Percentiles rank a stretch among this genome's conserved stretches.
These are phyloP conservation scores for Sebastes minor DNA, from an alignment of 2,797 vertebrate species.

Conservation along the genomic window DNA sequence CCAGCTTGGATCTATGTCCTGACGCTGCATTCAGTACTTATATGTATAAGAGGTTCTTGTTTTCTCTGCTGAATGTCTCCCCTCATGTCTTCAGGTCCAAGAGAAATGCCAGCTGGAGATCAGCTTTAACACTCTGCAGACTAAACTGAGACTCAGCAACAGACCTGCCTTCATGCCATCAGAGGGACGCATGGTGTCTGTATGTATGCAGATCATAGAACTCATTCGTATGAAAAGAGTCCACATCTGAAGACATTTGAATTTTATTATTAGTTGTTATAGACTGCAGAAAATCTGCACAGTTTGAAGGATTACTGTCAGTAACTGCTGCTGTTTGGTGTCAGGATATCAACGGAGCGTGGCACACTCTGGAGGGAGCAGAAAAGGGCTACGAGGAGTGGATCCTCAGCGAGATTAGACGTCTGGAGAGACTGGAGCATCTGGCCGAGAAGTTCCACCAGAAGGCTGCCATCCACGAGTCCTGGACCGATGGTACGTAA, in stretches of 20 bases:
- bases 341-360: conserved; percentile 91
- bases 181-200: conserved; percentile 93
- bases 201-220: conserved; percentile 60
- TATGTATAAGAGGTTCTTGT: neutral
- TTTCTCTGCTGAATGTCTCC: neutral
- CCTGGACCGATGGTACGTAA: conserved; percentile 89
- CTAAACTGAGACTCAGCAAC: conserved; percentile 94
- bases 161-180: conserved; percentile 97
- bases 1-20: neutral
- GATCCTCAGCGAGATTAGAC: conserved; percentile 92
- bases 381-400: conserved; percentile 97
- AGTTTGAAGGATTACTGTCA: neutral
- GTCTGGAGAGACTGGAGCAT: conserved; percentile 93
- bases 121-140: conserved; percentile 98
- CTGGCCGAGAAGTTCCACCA: conserved; percentile 95
- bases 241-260: neutral
- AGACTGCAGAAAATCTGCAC: neutral
- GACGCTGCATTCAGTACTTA: neutral
- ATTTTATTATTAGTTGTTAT: neutral
- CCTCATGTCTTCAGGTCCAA: conserved; percentile 78
- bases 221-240: neutral
- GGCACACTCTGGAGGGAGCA: conserved; percentile 92
- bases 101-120: conserved; percentile 97
- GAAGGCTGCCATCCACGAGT: conserved; percentile 93
- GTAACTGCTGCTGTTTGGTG: neutral